phyloP scores from a whole-genome alignment of 2,888 invertebrate species.

The Pachydiplax longipennis region DNA sequence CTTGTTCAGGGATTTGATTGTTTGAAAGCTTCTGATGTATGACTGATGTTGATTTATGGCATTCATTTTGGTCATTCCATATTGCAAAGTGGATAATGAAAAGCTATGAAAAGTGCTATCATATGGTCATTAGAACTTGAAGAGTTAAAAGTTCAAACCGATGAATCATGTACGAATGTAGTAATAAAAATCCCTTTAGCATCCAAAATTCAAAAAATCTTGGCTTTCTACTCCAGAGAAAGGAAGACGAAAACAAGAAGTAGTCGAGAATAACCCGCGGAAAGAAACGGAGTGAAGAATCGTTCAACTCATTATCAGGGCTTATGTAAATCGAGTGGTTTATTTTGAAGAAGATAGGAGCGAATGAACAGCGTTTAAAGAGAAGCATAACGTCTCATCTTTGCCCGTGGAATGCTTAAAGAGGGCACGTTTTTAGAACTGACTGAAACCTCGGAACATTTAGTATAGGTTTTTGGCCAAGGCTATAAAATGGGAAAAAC shows the following conservation, averaged over 20 bases:
- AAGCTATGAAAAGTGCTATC: too few species aligned
- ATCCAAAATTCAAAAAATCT: neutral
- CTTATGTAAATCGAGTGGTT: neutral
- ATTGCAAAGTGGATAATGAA: too few species aligned
- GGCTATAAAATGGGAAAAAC: neutral
- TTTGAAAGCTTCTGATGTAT: too few species aligned
- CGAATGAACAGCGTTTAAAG: neutral
- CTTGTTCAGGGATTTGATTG: too few species aligned
- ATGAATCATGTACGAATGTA: neutral
- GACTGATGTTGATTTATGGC: too few species aligned
- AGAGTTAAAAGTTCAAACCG: too few species aligned
- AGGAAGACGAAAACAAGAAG: neutral
- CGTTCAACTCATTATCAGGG: neutral
- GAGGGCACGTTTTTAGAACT: neutral
- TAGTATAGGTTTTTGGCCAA: neutral
- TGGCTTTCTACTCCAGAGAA: neutral
- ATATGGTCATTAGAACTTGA: too few species aligned
- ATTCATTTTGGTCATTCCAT: too few species aligned
- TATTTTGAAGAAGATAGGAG: neutral
- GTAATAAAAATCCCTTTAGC: neutral
- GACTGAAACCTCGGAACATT: neutral
- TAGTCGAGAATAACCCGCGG: neutral
- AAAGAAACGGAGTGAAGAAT: neutral
- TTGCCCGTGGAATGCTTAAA: neutral
- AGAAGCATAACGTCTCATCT: neutral